Evolutionary conservation across 2,888 invertebrate species (phyloP), one percentile per base, ranked within the genome.

Genomic region (Oligia fasciuncula): DNA sequence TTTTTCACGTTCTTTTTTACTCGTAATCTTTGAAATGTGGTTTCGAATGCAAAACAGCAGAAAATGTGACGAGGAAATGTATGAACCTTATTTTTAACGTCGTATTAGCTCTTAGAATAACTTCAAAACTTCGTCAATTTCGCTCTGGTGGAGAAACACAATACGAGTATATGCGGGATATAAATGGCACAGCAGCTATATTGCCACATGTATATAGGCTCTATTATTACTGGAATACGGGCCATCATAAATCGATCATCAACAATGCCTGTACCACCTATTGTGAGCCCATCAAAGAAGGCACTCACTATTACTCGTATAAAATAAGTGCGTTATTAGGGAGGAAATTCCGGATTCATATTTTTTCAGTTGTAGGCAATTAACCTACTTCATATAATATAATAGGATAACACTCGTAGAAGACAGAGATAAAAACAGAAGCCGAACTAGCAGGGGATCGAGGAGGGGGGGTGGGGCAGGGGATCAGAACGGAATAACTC

Each of bases 251-350:
- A 73, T 70, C 43, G 65, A 62, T 54, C 29, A 63, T 57, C 57
- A 67, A 84, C 70, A 83, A 80, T 67, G 46, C 63, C 29, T 57
- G 19, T 76, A n/a, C 14, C 19, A 43, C 14, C 54, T 62, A 69
- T 76, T 76, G 72, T 73, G 6, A 19, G 40, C 46, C 35, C 46
- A 54, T 54, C 43, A 23, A 71, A 70, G 14, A 54, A 70, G 11
- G 1, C 23, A 80, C 67, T 67, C 46, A 40, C 19, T 62, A 68
- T 40, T 40, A 49, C 13, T 43, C n/a, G 17, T 70, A 19, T 11
- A 46, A 65, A 63, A 51, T 57, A 57, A 19, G 11, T 23, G 6
- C 13, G 13, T 29, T 68, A 35, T 65, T 79, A 40, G 14, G 1
- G 17, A 14, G 8, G 19, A 29, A 66, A 60, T 1, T 5, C 19